phyloP scores from a whole-genome alignment of 2,888 invertebrate genomes.

The Athetis lepigone region DNA sequence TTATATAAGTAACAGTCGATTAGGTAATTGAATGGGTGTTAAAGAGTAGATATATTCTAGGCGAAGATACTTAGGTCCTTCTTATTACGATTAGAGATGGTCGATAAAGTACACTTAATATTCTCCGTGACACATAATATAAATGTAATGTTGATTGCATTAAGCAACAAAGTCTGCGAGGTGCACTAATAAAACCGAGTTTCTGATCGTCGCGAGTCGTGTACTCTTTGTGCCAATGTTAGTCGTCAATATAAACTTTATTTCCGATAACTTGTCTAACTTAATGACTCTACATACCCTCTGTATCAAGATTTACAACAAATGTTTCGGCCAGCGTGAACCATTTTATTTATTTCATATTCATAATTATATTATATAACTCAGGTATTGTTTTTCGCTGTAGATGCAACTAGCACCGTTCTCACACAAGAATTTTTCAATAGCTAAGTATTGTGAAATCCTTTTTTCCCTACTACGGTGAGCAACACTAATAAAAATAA shows the following conservation, averaged over 20 bases:
- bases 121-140: constrained; percentile 11
- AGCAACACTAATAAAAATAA: not conserved
- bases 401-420: constrained; percentile 28
- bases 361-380: constrained; percentile 31
- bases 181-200: constrained; percentile 66
- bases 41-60: constrained; percentile 23
- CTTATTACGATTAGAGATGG: constrained; percentile 5
- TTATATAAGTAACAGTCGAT: constrained; percentile 64
- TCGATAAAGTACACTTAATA: constrained; percentile 1
- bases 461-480: not conserved
- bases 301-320: constrained; percentile 11
- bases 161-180: constrained; percentile 68
- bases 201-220: constrained; percentile 46
- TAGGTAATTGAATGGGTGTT: constrained; percentile 60
- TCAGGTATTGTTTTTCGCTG: constrained; percentile 21
- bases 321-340: not conserved
- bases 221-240: constrained; percentile 43
- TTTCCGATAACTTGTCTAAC: constrained; percentile 48
- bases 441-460: constrained; percentile 20
- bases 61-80: not conserved
- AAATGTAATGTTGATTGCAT: constrained; percentile 20
- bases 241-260: constrained; percentile 49
- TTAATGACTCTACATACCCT: constrained; percentile 13
- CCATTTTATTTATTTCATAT: constrained; percentile 16
- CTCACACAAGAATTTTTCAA: constrained; percentile 29